Base-by-base conservation (phyloP, 2,888 invertebrate genomes). In the Eremobia ochroleuca region DNA sequence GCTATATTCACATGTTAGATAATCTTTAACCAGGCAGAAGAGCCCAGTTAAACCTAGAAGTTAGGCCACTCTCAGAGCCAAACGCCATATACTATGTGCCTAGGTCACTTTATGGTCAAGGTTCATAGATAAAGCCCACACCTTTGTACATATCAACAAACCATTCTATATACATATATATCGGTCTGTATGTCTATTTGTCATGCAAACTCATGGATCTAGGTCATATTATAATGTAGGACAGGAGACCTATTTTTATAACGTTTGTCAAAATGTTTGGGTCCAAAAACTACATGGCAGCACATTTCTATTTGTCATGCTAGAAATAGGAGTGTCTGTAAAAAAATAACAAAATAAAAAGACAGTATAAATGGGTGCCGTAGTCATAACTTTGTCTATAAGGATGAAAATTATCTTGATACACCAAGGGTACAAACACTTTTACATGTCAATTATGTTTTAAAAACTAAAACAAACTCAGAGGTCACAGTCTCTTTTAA, bases 51-150 rank as follows among this genome's bases (percentile, higher is more conserved):
- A 11, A 13, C 13, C 43, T 15, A 43, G 43, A 43, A 43, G 43
- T 43, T 43, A 43, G 13, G 43, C 43, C 43, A 43, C 43, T 43
- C 43, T 13, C 25, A 1, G 9, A 52, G 9, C 25, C 25, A 5
- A 25, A 25, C 25, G 3, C 4, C 25, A 52, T 4, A 25, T 52
- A 49, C 21, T 49, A 25, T n/a, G n/a, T 40, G 25, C 21, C 66
- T 76, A 82, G 43, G 15, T 66, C 31, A 25, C 55, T 2, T 46
- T 70, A 81, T 58, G 83, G 84, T 67, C 81, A 78, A 78, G 81
- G 79, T 13, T 58, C 8, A 3, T 15, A 77, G 83, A 81, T 83
- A 81, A 58, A 77, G 21, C 79, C 81, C 84, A 78, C 83, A 83
- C 66, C 79, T 71, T 9, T 43, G 11, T 64, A 74, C 43, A 52